phyloP scores from a whole-genome alignment of 2,888 invertebrate species.

The Drosophila barbarae region DNA sequence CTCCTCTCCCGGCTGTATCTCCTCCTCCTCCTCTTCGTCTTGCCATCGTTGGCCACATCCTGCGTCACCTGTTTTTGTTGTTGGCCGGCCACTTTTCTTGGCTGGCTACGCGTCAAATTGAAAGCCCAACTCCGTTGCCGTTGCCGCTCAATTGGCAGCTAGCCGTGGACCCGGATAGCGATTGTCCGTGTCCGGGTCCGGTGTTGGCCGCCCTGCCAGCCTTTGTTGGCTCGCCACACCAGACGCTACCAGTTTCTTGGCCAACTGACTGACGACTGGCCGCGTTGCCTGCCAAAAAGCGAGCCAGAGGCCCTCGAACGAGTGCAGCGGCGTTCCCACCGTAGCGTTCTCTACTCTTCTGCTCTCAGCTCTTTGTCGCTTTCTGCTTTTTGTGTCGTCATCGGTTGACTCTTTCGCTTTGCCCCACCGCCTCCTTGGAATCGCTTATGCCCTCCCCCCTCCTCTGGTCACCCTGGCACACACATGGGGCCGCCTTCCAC shows the following conservation, averaged over 20 bases:
- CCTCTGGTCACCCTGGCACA: not conserved
- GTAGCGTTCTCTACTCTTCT: conserved; percentile 38
- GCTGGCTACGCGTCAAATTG: conserved; percentile 71
- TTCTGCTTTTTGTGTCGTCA: conserved; percentile 65
- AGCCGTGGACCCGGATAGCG: conserved; percentile 49
- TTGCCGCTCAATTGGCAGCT: conserved; percentile 41
- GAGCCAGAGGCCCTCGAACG: conserved; percentile 68
- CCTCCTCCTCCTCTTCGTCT: conserved; percentile 6
- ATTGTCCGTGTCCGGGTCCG: conserved; percentile 48
- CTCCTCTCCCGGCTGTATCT: not conserved
- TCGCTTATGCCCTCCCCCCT: not conserved
- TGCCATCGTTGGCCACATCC: conserved; percentile 54
- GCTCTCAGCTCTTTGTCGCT: conserved; percentile 39
- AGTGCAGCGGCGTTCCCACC: conserved; percentile 31
- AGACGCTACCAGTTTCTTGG: conserved; percentile 77
- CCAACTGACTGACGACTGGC: conserved; percentile 79
- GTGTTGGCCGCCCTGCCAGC: conserved; percentile 67
- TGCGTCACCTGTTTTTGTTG: conserved; percentile 66
- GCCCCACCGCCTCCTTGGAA: conserved; percentile 7
- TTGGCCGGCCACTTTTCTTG: conserved; percentile 75
- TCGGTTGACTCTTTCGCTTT: conserved; percentile 35
- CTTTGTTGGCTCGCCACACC: conserved; percentile 74
- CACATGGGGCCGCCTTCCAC: not conserved
- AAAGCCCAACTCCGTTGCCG: conserved; percentile 49
- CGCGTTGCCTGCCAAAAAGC: conserved; percentile 72